Conservation (phyloP, 2,888 invertebrate genomes). For the Athalia rosae region DNA sequence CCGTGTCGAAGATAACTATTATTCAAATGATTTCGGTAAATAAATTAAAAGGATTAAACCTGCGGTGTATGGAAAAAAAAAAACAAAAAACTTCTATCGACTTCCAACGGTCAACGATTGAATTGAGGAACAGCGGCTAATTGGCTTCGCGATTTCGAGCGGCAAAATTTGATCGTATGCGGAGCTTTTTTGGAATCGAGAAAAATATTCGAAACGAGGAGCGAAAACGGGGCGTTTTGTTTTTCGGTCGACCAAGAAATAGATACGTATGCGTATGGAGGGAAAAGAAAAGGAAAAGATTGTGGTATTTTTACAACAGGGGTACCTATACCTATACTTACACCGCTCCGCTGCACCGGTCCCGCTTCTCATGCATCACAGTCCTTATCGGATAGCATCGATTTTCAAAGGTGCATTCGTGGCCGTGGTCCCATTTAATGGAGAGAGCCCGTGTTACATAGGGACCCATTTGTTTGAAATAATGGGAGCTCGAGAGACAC, state of each 20-base stretch:
- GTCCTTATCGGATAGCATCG: conserved; percentile 54
- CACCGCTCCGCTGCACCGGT: conserved; percentile 20
- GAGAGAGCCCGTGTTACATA: conserved; percentile 13
- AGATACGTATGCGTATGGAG: too few relatives aligned
- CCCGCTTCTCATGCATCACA: conserved; percentile 60
- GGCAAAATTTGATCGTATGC: not conserved
- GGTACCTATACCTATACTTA: too few relatives aligned
- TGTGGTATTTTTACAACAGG: too few relatives aligned
- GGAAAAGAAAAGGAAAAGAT: too few relatives aligned
- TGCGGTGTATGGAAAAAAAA: not conserved
- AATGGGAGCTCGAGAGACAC: conserved; percentile 56
- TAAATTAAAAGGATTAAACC: conserved; percentile 34
- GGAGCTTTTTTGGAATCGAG: too few relatives aligned
- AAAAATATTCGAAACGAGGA: too few relatives aligned
- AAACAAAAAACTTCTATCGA: too few relatives aligned
- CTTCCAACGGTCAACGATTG: too few relatives aligned
- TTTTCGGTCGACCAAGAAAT: too few relatives aligned
- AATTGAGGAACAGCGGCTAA: not conserved
- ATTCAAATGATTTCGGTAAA: conserved; percentile 45
- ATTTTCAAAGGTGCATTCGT: conserved; percentile 48
- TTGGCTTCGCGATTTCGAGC: not conserved
- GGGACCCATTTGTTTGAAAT: conserved; percentile 56
- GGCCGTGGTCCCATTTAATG: conserved; percentile 46
- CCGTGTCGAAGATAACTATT: conserved; percentile 40
- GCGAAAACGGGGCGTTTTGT: too few relatives aligned